Conservation (phyloP, 2,797 vertebrate species). For the Urosaurus nigricauda region DNA sequence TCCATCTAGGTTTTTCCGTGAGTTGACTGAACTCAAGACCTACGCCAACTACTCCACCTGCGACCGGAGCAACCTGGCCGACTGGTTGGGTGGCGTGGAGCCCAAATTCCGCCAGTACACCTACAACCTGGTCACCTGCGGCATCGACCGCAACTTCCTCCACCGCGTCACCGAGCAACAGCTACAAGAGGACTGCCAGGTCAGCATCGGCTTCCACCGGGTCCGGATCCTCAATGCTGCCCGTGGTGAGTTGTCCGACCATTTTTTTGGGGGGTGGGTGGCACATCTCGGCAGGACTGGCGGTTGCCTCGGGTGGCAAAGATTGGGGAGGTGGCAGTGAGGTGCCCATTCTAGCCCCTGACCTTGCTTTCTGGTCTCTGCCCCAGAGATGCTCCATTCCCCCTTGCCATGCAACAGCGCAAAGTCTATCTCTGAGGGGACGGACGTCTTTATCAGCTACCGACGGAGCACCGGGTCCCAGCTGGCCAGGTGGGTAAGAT, state of each 20-base stretch:
- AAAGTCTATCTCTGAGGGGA: slow-evolving; percentile 83
- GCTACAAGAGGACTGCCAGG: slow-evolving; percentile 89
- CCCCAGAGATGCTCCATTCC: slow-evolving; percentile 82
- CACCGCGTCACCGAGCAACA: slow-evolving; percentile 91
- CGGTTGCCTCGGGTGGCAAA: too few relatives aligned
- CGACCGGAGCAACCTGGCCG: slow-evolving; percentile 94
- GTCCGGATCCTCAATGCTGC: slow-evolving; percentile 87
- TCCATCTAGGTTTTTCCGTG: slow-evolving; percentile 89
- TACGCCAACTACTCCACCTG: slow-evolving; percentile 95
- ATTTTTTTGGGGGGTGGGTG: too few relatives aligned
- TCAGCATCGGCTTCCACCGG: slow-evolving; percentile 90
- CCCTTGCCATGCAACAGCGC: slow-evolving; percentile 77
- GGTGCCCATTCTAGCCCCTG: background rate
- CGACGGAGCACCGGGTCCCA: slow-evolving; percentile 93
- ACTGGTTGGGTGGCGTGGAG: slow-evolving; percentile 92
- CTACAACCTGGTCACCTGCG: slow-evolving; percentile 90
- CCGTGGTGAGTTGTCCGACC: slow-evolving; percentile 67
- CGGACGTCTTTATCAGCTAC: slow-evolving; percentile 98
- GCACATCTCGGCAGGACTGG: too few relatives aligned
- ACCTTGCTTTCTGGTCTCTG: background rate
- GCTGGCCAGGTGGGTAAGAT: slow-evolving; percentile 90
- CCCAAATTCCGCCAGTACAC: slow-evolving; percentile 96
- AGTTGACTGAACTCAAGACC: slow-evolving; percentile 93
- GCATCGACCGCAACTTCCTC: slow-evolving; percentile 88
- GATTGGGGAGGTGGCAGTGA: too few relatives aligned